Conservation (phyloP, 2,113 vertebrate genomes). For the Cynoglossus semilaevis region DNA sequence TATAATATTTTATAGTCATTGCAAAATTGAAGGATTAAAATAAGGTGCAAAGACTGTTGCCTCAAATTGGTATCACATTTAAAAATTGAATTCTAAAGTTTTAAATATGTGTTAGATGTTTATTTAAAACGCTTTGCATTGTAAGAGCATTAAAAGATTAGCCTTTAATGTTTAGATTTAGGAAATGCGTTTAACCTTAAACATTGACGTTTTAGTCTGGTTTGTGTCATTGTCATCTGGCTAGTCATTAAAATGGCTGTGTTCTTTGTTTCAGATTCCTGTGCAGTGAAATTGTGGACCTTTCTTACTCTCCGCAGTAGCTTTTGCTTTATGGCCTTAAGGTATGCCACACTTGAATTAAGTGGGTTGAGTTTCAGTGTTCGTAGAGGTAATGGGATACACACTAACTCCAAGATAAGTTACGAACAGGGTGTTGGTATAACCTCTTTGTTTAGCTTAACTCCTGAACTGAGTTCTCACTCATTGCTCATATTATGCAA, state of each 20-base stretch:
- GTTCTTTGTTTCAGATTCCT: slow-evolving; percentile 52
- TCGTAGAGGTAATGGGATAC: slow-evolving; percentile 23
- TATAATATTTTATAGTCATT: background rate
- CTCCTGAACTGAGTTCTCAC: slow-evolving; percentile 12
- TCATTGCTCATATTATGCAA: background rate
- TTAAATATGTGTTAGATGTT: too few relatives aligned
- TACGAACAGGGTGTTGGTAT: slow-evolving; percentile 34
- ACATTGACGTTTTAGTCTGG: background rate
- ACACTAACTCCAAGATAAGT: slow-evolving; percentile 31
- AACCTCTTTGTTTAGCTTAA: slow-evolving; percentile 43
- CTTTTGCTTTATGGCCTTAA: slow-evolving; percentile 70
- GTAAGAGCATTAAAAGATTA: background rate
- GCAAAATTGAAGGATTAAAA: background rate
- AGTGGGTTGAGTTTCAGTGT: slow-evolving; percentile 9
- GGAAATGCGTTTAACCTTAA: background rate
- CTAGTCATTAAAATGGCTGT: slow-evolving; percentile 21
- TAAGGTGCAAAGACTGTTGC: background rate
- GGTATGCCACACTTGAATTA: slow-evolving; percentile 57
- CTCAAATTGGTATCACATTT: too few relatives aligned
- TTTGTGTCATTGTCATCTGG: background rate
- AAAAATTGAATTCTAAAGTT: background rate
- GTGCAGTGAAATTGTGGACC: slow-evolving; percentile 40
- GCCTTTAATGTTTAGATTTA: background rate
- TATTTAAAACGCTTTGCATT: background rate
- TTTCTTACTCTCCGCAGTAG: slow-evolving; percentile 31